Evolutionary conservation across 2,888 invertebrate genomes (phyloP), one percentile per base, ranked within the genome.

Genomic region (Eurois occulta): DNA sequence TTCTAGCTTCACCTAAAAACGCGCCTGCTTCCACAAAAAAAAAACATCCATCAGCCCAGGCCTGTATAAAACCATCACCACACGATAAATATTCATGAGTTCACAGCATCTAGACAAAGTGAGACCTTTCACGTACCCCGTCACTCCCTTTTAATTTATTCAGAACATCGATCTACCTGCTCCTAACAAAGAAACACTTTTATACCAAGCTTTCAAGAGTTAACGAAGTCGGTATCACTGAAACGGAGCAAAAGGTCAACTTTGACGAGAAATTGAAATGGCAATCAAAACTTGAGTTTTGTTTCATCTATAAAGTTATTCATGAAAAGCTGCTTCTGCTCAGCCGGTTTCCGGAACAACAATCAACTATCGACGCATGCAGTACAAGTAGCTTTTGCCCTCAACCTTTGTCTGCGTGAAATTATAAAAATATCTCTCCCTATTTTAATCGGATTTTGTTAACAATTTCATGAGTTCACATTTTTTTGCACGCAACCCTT

Each of bases 111-210:
- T 81, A 81, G 73, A 70, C 78, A 52, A 64, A 66, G 58, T 71
- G 67, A 64, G 77, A 35, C 68, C 68, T 65, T 68, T 28, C 3
- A 28, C 58, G 41, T 32, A 70, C 62, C 72, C 35, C 67, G 48
- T 67, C 77, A 71, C 55, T 77, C 62, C 73, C 32, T 71, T 81
- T 81, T 82, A 81, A 78, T 81, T 82, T 78, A 82, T 82, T 81
- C 81, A 81, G 71, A 52, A 68, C 81, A 81, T 82, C 81, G 81
- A 82, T 78, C 74, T 82, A 72, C 74, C 81, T 78, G 68, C 62
- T 78, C 16, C 35, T 32, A 72, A 78, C 78, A 78, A 68, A 72
- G 78, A 81, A 82, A 78, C 71, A 74, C 67, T 74, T 77, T 81
- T 78, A 81, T 77, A 68, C 41, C 32, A 77, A 70, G 70, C 77